These are phyloP conservation scores for Madoqua kirkii DNA, from an alignment of 2,113 vertebrate species.

Conservation along the genomic window DNA sequence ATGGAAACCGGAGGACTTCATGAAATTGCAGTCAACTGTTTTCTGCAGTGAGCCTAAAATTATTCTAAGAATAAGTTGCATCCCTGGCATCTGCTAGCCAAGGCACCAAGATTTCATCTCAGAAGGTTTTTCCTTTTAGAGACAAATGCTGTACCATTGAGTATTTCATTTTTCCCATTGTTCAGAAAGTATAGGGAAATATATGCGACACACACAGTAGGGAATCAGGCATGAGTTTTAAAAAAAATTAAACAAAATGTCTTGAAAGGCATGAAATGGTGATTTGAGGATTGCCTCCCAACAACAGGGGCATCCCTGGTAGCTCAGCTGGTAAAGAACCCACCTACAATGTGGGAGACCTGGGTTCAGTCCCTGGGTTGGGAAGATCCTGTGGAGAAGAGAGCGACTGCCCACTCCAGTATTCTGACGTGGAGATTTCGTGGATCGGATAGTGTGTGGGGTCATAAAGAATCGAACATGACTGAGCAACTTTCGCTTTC, in stretches of 20 bases:
- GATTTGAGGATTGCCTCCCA: not conserved
- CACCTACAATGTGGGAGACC: not conserved
- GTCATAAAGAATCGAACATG: not conserved
- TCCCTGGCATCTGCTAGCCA: constrained; percentile 55
- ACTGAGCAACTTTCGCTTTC: not conserved
- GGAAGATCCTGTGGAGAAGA: not conserved
- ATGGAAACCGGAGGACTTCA: constrained; percentile 78
- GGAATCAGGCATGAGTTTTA: not conserved
- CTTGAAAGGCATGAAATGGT: not conserved
- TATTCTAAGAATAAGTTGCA: constrained; percentile 74
- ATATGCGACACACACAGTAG: not conserved
- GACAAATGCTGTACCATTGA: not conserved
- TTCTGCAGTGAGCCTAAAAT: constrained; percentile 74
- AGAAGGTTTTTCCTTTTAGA: constrained; percentile 31
- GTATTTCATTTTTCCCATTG: not conserved
- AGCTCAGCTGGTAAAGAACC: not conserved
- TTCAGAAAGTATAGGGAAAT: not conserved
- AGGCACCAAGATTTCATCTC: constrained; percentile 53
- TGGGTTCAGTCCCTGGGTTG: not conserved
- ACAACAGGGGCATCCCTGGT: not conserved
- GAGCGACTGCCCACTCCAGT: not conserved
- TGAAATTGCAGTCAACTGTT: constrained; percentile 77
- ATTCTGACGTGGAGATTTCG: not conserved
- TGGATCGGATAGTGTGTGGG: not conserved
- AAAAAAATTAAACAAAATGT: not conserved